Conservation (phyloP, 1,140 invertebrate species). For the Drosophila kohkoa region DNA sequence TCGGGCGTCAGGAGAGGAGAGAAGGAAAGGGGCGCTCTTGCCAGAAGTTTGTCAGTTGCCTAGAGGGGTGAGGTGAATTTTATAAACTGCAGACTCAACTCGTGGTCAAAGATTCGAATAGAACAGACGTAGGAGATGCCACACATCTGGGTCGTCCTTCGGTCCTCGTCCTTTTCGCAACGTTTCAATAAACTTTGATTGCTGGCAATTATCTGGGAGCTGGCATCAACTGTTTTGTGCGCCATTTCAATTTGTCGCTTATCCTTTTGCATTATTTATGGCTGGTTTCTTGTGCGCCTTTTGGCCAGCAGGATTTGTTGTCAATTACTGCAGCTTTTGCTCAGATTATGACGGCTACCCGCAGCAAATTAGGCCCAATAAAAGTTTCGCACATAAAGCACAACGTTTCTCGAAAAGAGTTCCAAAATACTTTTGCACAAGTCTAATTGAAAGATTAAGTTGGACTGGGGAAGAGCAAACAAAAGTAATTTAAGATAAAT, state of each 20-base stretch:
- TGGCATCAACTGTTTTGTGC: constrained; percentile 53
- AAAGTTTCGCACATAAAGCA: constrained; percentile 56
- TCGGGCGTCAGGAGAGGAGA: neutral
- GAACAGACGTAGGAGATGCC: neutral
- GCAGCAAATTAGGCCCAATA: constrained; percentile 60
- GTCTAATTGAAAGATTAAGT: constrained; percentile 53
- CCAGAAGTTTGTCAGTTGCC: constrained; percentile 14
- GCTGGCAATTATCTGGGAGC: constrained; percentile 74
- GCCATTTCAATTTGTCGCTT: constrained; percentile 63
- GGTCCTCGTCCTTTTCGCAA: constrained; percentile 40
- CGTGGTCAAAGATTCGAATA: neutral
- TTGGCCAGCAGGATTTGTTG: constrained; percentile 57
- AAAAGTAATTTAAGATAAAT: constrained; percentile 17
- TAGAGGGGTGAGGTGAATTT: constrained; percentile 11
- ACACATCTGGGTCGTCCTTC: constrained; percentile 23
- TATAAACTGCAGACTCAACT: constrained; percentile 20
- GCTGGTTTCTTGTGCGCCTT: constrained; percentile 23
- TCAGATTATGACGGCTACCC: constrained; percentile 57
- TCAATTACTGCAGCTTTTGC: constrained; percentile 65
- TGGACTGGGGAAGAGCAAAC: neutral
- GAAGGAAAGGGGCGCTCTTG: neutral
- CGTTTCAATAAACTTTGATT: constrained; percentile 82
- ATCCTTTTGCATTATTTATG: constrained; percentile 73
- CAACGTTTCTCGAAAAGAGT: constrained; percentile 14
- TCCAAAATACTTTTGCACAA: neutral